Percentiles rank a stretch among this genome's conserved stretches.
Conservation (phyloP, 2,113 vertebrate species). For the Eulemur rufifrons region DNA sequence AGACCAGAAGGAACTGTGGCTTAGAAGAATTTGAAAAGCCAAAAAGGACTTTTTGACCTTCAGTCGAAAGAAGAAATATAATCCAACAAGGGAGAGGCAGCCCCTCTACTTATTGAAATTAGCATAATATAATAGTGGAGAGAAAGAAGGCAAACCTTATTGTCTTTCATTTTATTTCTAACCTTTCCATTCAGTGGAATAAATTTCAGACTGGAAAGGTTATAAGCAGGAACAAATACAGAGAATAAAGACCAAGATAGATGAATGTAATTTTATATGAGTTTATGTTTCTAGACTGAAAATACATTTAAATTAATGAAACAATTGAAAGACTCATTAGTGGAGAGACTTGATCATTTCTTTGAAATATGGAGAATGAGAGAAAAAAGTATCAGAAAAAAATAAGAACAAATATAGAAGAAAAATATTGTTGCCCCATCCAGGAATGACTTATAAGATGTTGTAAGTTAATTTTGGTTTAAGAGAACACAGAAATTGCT, state of each 20-base stretch:
- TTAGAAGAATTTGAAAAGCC: not conserved
- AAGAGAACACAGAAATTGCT: not conserved
- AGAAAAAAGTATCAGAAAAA: not conserved
- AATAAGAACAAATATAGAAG: not conserved
- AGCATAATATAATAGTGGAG: not conserved
- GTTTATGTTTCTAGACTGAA: not conserved
- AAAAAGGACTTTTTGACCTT: not conserved
- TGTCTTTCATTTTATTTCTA: not conserved
- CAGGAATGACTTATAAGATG: not conserved
- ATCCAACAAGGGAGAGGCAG: not conserved
- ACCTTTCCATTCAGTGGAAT: not conserved
- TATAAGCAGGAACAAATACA: not conserved
- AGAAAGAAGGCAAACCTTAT: not conserved
- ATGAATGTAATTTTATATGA: not conserved
- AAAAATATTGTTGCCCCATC: not conserved
- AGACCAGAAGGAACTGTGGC: not conserved
- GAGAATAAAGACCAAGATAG: not conserved
- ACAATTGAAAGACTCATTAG: not conserved
- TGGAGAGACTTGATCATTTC: not conserved
- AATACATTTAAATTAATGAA: conserved; percentile 22
- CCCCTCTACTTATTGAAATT: not conserved
- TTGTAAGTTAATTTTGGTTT: not conserved
- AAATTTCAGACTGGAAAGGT: not conserved
- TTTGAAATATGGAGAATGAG: conserved; percentile 1
- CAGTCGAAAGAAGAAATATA: not conserved